Evolutionary conservation across 2,797 vertebrate genomes (phyloP), one percentile per base, ranked within the genome.

Genomic region (Microctenopoma lineatum): DNA sequence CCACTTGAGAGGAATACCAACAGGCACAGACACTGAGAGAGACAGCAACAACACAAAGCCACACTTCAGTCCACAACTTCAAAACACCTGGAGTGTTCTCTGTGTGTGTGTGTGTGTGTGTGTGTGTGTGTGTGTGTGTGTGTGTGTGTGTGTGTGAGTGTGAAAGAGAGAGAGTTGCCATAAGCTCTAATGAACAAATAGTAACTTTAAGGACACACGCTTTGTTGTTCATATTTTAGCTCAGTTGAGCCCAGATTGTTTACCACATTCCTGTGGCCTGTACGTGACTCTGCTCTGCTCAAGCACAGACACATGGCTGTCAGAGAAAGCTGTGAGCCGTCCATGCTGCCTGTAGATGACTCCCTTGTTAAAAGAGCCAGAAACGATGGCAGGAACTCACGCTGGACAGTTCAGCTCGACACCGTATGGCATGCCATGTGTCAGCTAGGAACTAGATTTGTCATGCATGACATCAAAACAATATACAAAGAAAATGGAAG

Each of bases 1-100:
- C 77, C 81, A 75, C 79, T 89, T 75, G 73, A 81, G 84, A 90
- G 71, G 82, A 88, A 85, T 80, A 83, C 76, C 83, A 80, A 80
- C 81, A 77, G 66, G 71, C 68, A 53, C 48, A 64, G 46, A 69
- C 79, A 70, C 65, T 66, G 63, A 52, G 64, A 61, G 58, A 50
- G 73, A 65, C 62, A 72, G 61, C 66, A 72, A 44, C 48, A 61
- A 48, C 51, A 38, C 14, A 7, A 29, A 45, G 36, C 44, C 67
- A 53, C 62, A 44, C 72, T 69, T 75, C 78, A 61, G 52, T 64
- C 18, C 56, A 38, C 8, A 1, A 60, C 73, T 75, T 79, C 57
- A 57, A 38, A 52, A 71, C 79, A 79, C 73, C 78, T 47, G 68
- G 18, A 78, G 51, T 18, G 70, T 66, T 18, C 48, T 15, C 26